phyloP scores from a whole-genome alignment of 2,888 invertebrate species.

The Cynaeus angustus region DNA sequence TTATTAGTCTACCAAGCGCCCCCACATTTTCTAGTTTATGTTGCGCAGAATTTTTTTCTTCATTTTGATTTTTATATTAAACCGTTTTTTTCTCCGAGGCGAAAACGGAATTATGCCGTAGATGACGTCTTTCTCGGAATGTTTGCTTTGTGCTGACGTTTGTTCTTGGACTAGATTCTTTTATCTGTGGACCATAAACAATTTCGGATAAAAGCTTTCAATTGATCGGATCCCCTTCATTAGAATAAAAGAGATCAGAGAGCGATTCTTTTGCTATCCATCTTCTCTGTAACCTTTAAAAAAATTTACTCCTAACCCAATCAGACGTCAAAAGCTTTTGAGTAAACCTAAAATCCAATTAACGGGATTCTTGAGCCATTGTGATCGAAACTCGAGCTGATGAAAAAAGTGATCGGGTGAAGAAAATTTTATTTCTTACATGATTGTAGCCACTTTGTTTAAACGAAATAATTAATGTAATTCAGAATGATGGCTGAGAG shows the following conservation, averaged over 20 bases:
- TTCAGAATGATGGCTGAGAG: conserved; percentile 16
- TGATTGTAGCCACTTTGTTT: conserved; percentile 12
- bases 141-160: conserved; percentile 44
- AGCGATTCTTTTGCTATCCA: conserved; percentile 31
- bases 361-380: conserved; percentile 15
- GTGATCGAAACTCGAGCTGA: background rate
- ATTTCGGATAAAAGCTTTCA: conserved; percentile 48
- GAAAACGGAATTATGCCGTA: no score
- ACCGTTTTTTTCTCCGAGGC: no score
- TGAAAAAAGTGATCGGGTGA: background rate
- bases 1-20: no score
- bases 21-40: no score
- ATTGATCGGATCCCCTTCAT: conserved; percentile 48
- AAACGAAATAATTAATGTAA: conserved; percentile 27
- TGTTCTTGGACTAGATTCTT: conserved; percentile 41
- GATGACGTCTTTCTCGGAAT: background rate
- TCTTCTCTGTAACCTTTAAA: conserved; percentile 27
- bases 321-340: conserved; percentile 39
- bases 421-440: conserved; percentile 19
- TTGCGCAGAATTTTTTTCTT: no score
- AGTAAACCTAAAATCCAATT: conserved; percentile 24
- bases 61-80: no score
- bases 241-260: conserved; percentile 47
- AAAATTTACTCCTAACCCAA: conserved; percentile 27
- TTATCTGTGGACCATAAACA: conserved; percentile 48